Evolutionary conservation across 2,888 invertebrate genomes (phyloP).

Genomic region (Dynastes hyllus): DNA sequence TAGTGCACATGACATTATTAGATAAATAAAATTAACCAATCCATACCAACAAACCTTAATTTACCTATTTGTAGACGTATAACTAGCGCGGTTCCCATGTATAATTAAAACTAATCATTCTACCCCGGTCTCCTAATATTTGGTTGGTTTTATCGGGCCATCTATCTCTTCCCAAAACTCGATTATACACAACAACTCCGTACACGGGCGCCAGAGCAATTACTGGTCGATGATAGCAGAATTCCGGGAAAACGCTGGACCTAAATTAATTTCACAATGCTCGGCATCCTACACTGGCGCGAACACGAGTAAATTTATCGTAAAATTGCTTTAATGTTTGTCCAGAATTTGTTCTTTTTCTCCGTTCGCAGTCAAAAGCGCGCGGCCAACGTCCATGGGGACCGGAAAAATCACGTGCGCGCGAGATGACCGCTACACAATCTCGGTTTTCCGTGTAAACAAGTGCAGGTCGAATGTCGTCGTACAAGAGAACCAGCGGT

Average conservation of each 20-base stretch:
- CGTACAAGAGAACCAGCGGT: neutral
- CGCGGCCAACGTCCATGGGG: neutral
- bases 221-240: slow-evolving; percentile 8
- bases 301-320: slow-evolving; percentile 34
- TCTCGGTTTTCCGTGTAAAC: slow-evolving; percentile 44
- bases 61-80: neutral
- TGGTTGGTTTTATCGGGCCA: neutral
- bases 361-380: neutral
- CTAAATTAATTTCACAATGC: slow-evolving; percentile 15
- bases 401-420: slow-evolving; percentile 24
- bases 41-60: neutral
- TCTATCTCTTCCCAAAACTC: neutral
- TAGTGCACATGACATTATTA: too few species aligned
- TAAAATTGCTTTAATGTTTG: slow-evolving; percentile 28
- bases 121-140: neutral
- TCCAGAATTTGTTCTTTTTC: slow-evolving; percentile 18
- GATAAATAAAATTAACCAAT: neutral
- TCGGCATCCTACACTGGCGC: neutral
- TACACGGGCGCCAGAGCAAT: neutral
- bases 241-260: neutral
- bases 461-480: slow-evolving; percentile 24
- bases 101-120: neutral
- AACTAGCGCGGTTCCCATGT: neutral
- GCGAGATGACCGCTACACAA: slow-evolving; percentile 17
- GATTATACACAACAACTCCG: neutral